These are phyloP conservation scores for Apodemia duryi DNA, from an alignment of 2,888 invertebrate species.

Conservation along the genomic window DNA sequence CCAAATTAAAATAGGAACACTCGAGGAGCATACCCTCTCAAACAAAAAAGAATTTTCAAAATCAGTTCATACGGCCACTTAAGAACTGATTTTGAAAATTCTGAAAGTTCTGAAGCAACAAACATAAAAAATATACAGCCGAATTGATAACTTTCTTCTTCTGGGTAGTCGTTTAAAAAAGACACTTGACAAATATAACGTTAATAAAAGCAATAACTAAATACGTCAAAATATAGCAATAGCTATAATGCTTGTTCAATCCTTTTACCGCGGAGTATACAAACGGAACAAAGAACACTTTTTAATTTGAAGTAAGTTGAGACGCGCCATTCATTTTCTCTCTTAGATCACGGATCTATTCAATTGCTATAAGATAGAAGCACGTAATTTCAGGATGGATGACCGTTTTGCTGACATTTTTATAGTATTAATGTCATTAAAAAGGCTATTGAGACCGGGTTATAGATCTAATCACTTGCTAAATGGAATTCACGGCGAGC, in stretches of 20 bases:
- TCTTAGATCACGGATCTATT: constrained; percentile 15
- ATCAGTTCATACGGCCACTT: too few species aligned
- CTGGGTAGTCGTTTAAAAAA: too few species aligned
- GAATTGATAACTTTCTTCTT: too few species aligned
- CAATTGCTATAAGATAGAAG: constrained; percentile 25
- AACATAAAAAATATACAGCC: too few species aligned
- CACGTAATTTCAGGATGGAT: constrained; percentile 24
- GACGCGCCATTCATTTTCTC: constrained; percentile 8
- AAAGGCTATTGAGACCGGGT: constrained; percentile 12
- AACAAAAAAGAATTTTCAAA: too few species aligned
- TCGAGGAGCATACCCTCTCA: too few species aligned
- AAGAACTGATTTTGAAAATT: too few species aligned
- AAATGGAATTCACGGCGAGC: constrained; percentile 17
- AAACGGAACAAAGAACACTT: neutral
- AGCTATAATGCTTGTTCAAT: neutral
- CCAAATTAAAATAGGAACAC: too few species aligned
- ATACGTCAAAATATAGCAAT: neutral
- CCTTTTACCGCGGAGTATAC: neutral
- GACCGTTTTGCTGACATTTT: constrained; percentile 18
- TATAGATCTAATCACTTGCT: constrained; percentile 23
- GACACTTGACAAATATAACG: too few species aligned
- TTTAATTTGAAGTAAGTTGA: constrained; percentile 2
- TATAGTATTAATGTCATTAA: constrained; percentile 7
- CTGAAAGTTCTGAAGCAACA: too few species aligned
- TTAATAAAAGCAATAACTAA: too few species aligned